Conservation (phyloP, 1,140 invertebrate species). For the Dendrolimus punctatus region DNA sequence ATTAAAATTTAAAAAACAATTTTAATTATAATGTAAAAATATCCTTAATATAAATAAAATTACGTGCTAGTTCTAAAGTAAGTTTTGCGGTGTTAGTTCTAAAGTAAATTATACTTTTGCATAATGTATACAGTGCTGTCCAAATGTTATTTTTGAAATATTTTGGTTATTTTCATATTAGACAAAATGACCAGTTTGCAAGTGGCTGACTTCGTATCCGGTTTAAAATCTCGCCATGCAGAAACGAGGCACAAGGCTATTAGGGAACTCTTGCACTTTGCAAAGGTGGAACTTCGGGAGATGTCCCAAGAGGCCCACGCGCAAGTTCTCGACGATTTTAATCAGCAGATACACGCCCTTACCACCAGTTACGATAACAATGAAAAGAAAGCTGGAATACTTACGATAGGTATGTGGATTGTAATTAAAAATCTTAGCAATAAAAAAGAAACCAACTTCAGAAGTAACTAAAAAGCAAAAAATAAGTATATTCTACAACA, state of each 20-base stretch:
- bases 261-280: constrained; percentile 89
- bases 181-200: constrained; percentile 50
- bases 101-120: too few relatives aligned
- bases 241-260: constrained; percentile 88
- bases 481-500: too few relatives aligned
- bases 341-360: constrained; percentile 95
- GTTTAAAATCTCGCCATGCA: constrained; percentile 90
- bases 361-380: constrained; percentile 92
- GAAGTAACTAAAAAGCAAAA: too few relatives aligned
- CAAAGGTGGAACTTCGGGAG: constrained; percentile 94
- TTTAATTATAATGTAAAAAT: too few relatives aligned
- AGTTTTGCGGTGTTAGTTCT: too few relatives aligned
- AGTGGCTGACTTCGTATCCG: constrained; percentile 86
- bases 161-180: constrained; percentile 6
- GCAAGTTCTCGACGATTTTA: constrained; percentile 94
- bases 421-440: not conserved
- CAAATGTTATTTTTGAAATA: too few relatives aligned
- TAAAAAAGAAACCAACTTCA: too few relatives aligned
- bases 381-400: constrained; percentile 95
- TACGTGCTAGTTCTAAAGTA: too few relatives aligned
- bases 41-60: too few relatives aligned
- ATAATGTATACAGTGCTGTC: too few relatives aligned
- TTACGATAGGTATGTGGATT: constrained; percentile 86
- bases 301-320: constrained; percentile 89
- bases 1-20: too few relatives aligned